phyloP scores from a whole-genome alignment of 2,888 invertebrate genomes.

The Rutpela maculata region DNA sequence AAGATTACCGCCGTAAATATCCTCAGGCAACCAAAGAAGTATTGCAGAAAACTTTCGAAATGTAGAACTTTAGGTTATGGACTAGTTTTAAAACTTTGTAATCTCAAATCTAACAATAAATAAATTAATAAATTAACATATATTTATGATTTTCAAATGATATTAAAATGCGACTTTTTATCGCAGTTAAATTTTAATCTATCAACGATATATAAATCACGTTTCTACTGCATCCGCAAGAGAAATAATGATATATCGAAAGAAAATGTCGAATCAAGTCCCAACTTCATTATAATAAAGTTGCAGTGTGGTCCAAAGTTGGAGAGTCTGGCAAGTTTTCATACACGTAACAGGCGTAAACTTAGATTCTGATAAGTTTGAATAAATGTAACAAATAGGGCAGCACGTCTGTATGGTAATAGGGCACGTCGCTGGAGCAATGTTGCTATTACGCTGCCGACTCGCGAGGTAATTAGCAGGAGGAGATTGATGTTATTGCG shows the following conservation, averaged over 20 bases:
- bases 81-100: too few relatives aligned
- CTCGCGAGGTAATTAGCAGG: constrained; percentile 64
- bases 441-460: constrained; percentile 59
- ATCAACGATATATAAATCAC: constrained; percentile 36
- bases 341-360: constrained; percentile 53
- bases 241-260: constrained; percentile 2
- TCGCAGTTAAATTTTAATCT: constrained; percentile 25
- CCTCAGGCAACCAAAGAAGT: too few relatives aligned
- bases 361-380: constrained; percentile 51
- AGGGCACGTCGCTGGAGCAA: constrained; percentile 59
- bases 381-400: constrained; percentile 55
- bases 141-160: too few relatives aligned
- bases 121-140: too few relatives aligned
- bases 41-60: too few relatives aligned
- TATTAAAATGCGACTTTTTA: constrained; percentile 9
- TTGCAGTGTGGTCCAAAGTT: constrained; percentile 39
- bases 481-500: constrained; percentile 66
- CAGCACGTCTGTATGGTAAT: constrained; percentile 53
- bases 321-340: constrained; percentile 54
- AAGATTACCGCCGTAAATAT: too few relatives aligned
- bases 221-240: constrained; percentile 26
- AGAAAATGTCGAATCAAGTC: constrained; percentile 18
- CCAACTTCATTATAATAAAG: constrained; percentile 24
- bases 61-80: too few relatives aligned
- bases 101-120: too few relatives aligned